A percentile compares a stretch with the other conserved stretches of the same genome.
phyloP scores from a whole-genome alignment of 2,113 vertebrate species.

The Grammomys dolichurus region DNA sequence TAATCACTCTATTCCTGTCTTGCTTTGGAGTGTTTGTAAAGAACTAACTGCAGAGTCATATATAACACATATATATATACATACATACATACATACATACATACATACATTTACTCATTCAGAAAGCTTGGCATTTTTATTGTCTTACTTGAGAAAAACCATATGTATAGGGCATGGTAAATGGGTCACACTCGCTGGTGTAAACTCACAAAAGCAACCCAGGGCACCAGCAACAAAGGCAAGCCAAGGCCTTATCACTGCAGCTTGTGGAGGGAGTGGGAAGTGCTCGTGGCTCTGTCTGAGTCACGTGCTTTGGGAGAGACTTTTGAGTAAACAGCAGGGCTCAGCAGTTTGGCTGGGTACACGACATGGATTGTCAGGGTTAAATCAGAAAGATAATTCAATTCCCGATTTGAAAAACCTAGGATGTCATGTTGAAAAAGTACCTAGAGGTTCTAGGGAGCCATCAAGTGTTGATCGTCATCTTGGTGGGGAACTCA shows the following conservation, averaged over 20 bases:
- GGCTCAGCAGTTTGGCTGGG: neutral
- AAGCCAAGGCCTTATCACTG: neutral
- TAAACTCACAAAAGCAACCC: neutral
- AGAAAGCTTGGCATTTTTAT: neutral
- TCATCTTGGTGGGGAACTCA: neutral
- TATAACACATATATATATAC: no score
- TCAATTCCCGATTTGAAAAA: neutral
- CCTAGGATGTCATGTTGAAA: neutral
- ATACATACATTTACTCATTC: neutral
- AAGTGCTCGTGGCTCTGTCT: neutral
- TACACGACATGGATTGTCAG: neutral
- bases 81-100: neutral
- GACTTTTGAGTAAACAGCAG: neutral
- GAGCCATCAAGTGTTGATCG: neutral
- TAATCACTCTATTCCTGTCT: neutral
- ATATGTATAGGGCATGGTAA: neutral
- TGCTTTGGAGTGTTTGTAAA: neutral
- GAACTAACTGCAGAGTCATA: neutral
- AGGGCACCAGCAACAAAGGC: neutral
- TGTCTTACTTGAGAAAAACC: neutral
- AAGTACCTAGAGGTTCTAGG: slow-evolving; percentile 25
- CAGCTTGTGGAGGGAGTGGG: neutral
- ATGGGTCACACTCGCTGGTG: neutral
- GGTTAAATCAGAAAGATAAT: neutral
- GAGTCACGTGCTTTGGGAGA: neutral